These are phyloP conservation scores for Muraenolepis orangiensis DNA, from an alignment of 2,797 vertebrate species.

Conservation along the genomic window DNA sequence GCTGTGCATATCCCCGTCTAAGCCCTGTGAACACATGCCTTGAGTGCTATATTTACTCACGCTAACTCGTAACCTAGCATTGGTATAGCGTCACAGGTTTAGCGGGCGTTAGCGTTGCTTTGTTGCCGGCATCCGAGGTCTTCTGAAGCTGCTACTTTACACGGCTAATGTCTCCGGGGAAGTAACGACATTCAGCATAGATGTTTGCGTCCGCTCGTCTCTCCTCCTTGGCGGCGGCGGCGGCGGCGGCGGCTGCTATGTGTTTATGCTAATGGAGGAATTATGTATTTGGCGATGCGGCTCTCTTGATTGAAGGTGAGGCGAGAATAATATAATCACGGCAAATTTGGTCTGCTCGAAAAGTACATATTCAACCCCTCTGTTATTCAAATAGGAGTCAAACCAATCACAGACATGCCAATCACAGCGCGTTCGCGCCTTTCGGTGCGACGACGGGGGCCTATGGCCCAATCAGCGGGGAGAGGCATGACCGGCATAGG, in stretches of 20 bases:
- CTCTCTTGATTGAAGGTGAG: conserved; percentile 19
- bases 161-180: not conserved
- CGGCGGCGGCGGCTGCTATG: conserved; percentile 18
- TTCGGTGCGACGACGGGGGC: not conserved
- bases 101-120: no score
- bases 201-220: conserved; percentile 15
- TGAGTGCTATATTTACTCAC: not conserved
- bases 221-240: no score
- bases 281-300: conserved; percentile 12
- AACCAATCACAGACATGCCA: conserved; percentile 19
- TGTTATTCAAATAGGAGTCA: conserved; percentile 14
- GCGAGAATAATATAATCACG: conserved; percentile 17
- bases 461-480: not conserved
- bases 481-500: conserved; percentile 9
- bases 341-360: conserved; percentile 7
- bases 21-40: not conserved
- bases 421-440: conserved; percentile 13
- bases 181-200: conserved; percentile 6
- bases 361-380: conserved; percentile 14
- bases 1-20: not conserved
- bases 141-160: conserved; percentile 2
- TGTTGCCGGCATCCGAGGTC: not conserved
- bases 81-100: not conserved
- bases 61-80: not conserved
- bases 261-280: conserved; percentile 35